A percentile compares a stretch with the other conserved stretches of the same genome.
These are phyloP conservation scores for Amiota communis DNA, from an alignment of 2,888 invertebrate genomes.

Conservation along the genomic window DNA sequence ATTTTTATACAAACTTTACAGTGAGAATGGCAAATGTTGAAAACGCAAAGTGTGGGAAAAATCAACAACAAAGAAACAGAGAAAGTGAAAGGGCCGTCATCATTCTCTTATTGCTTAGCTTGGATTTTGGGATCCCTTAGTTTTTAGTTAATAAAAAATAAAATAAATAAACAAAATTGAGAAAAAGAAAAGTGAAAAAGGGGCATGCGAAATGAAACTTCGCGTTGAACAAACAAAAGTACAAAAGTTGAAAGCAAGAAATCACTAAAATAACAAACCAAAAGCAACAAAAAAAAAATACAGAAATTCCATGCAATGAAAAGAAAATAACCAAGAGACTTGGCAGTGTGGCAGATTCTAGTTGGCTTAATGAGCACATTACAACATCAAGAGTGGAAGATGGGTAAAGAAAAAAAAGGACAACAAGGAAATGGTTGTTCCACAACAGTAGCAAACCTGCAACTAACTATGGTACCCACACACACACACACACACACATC, in stretches of 20 bases:
- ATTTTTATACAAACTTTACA: slow-evolving; percentile 58
- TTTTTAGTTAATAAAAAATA: slow-evolving; percentile 51
- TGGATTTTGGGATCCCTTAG: too few relatives aligned
- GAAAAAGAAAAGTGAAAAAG: not conserved
- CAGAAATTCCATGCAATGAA: not conserved
- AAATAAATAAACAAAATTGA: not conserved
- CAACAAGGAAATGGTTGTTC: not conserved
- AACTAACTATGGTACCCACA: not conserved
- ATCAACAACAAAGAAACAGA: not conserved
- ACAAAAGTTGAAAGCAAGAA: slow-evolving; percentile 39
- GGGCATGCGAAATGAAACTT: slow-evolving; percentile 1
- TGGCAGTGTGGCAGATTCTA: not conserved
- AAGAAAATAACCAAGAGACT: not conserved
- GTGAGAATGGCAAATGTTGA: slow-evolving; percentile 54
- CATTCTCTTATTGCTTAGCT: slow-evolving; percentile 24
- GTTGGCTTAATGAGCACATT: slow-evolving; percentile 44
- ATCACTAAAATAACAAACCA: slow-evolving; percentile 31
- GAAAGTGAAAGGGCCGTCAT: slow-evolving; percentile 36
- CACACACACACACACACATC: not conserved
- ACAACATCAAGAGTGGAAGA: slow-evolving; percentile 47
- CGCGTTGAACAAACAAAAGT: slow-evolving; percentile 21
- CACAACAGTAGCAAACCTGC: slow-evolving; percentile 1
- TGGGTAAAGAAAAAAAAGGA: not conserved
- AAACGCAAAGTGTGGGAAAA: slow-evolving; percentile 5
- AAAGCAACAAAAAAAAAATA: slow-evolving; percentile 19